These are phyloP conservation scores for Alloscopus bannaensis DNA, from an alignment of 2,888 invertebrate species.

Conservation along the genomic window DNA sequence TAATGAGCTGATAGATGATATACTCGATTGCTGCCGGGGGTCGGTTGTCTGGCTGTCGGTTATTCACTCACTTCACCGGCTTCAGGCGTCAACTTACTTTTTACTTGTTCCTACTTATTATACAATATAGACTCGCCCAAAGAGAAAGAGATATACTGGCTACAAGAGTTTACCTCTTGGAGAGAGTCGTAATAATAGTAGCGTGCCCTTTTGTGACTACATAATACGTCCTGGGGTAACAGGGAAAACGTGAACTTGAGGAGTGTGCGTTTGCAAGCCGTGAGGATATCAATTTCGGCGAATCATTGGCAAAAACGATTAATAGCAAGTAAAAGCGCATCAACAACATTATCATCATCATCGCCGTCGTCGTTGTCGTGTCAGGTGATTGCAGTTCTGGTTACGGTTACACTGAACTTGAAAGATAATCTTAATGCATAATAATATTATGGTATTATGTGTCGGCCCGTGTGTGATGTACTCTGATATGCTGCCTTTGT, in stretches of 20 bases:
- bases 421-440: conserved; percentile 58
- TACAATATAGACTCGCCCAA: too few relatives aligned
- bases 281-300: conserved; percentile 43
- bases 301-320: conserved; percentile 41
- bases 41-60: conserved; percentile 50
- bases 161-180: too few relatives aligned
- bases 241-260: neutral
- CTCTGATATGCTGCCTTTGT: neutral
- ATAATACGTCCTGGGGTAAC: neutral
- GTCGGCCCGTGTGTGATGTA: conserved; percentile 16
- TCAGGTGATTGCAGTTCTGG: conserved; percentile 36
- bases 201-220: neutral
- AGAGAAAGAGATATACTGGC: too few relatives aligned
- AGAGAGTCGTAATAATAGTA: conserved; percentile 16
- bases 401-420: conserved; percentile 52
- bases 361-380: conserved; percentile 17
- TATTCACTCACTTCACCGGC: conserved; percentile 34
- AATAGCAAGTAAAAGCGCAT: conserved; percentile 7
- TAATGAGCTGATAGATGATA: conserved; percentile 60
- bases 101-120: conserved; percentile 27
- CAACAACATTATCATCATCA: conserved; percentile 27
- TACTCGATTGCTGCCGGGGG: conserved; percentile 53
- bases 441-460: conserved; percentile 35
- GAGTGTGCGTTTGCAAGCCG: conserved; percentile 16
- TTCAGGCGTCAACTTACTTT: conserved; percentile 54